Evolutionary conservation across 2,797 vertebrate genomes (phyloP).

Genomic region (Serranus cabrilla): DNA sequence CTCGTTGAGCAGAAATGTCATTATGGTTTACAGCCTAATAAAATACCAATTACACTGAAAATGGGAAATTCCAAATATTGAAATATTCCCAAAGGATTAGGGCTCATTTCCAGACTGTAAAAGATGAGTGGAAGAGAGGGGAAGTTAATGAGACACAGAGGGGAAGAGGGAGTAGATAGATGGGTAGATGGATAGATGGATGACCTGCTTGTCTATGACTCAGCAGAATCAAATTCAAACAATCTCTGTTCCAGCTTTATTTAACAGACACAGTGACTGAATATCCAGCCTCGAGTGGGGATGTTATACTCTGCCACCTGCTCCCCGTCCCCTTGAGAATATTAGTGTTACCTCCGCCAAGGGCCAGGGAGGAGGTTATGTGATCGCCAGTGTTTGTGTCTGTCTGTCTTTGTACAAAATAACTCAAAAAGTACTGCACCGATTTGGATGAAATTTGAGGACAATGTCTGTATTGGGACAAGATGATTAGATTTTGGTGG

Average conservation of each 20-base stretch:
- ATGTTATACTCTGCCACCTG: slow-evolving; percentile 18
- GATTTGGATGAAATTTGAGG: too few relatives aligned
- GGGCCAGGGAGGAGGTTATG: too few relatives aligned
- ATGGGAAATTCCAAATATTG: slow-evolving; percentile 44
- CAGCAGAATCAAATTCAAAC: background rate
- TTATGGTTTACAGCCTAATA: slow-evolving; percentile 49
- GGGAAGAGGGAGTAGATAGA: background rate
- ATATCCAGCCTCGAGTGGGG: background rate
- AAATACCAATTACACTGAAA: slow-evolving; percentile 56
- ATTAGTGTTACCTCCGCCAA: too few relatives aligned
- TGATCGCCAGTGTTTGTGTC: too few relatives aligned
- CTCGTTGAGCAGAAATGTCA: slow-evolving; percentile 42
- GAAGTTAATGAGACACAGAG: slow-evolving; percentile 4
- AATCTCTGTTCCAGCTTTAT: background rate
- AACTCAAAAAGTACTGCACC: too few relatives aligned
- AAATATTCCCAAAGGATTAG: slow-evolving; percentile 19
- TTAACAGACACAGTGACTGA: slow-evolving; percentile 10
- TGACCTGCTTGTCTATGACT: background rate
- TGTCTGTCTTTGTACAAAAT: too few relatives aligned
- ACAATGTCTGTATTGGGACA: too few relatives aligned
- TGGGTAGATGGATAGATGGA: background rate
- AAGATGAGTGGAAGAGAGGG: slow-evolving; percentile 6
- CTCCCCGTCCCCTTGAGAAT: slow-evolving; percentile 20
- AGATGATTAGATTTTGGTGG: too few relatives aligned
- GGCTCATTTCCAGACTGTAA: slow-evolving; percentile 20